Evolutionary conservation across 2,888 invertebrate genomes (phyloP).

Genomic region (Drosophila birchii): DNA sequence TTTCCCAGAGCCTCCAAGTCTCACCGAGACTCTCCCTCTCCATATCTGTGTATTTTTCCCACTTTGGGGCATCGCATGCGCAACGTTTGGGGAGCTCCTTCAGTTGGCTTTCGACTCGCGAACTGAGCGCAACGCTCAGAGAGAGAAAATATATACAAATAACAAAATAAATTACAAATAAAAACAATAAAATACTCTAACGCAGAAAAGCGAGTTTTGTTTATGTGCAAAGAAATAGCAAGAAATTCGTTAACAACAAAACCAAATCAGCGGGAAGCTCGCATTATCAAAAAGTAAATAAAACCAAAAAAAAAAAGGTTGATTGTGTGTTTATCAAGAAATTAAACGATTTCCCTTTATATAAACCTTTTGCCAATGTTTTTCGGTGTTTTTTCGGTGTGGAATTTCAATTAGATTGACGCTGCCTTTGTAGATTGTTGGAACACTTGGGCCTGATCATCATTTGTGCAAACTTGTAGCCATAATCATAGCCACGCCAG

Average conservation of each 20-base stretch:
- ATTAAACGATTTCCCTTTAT: slow-evolving; percentile 29
- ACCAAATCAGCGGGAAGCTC: slow-evolving; percentile 40
- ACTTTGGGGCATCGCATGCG: slow-evolving; percentile 71
- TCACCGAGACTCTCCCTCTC: background rate
- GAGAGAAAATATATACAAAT: slow-evolving; percentile 10
- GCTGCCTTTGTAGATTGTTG: slow-evolving; percentile 39
- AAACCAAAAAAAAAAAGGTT: slow-evolving; percentile 44
- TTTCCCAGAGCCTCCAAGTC: slow-evolving; percentile 9
- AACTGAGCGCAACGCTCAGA: slow-evolving; percentile 55
- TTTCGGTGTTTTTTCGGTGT: background rate
- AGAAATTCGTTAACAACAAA: slow-evolving; percentile 22
- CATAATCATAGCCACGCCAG: slow-evolving; percentile 88
- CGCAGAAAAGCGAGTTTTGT: slow-evolving; percentile 28
- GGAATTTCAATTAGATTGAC: slow-evolving; percentile 21
- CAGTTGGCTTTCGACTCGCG: slow-evolving; percentile 61
- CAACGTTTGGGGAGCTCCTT: slow-evolving; percentile 54
- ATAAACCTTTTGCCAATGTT: background rate
- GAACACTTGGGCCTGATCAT: slow-evolving; percentile 86
- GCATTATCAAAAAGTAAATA: slow-evolving; percentile 72
- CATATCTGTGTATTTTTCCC: slow-evolving; percentile 4
- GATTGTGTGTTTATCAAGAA: slow-evolving; percentile 57
- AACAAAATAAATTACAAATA: background rate
- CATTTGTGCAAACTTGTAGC: slow-evolving; percentile 87
- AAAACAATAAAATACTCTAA: slow-evolving; percentile 1
- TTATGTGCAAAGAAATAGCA: slow-evolving; percentile 38